Conservation (phyloP, 2,888 invertebrate genomes). For the Heteropelma amictum region DNA sequence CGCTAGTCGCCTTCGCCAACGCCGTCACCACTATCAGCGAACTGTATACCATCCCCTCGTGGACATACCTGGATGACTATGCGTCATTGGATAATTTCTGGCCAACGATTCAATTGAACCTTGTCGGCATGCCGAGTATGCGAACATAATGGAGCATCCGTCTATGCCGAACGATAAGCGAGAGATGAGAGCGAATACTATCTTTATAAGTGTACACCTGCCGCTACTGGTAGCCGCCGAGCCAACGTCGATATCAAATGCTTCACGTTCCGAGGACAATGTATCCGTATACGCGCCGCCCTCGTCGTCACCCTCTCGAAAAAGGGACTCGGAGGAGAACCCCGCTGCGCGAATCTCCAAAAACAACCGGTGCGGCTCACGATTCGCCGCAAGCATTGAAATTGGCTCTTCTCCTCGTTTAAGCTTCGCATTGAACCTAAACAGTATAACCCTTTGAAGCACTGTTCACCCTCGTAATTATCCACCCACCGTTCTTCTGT, state of each 20-base stretch:
- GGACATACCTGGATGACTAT: constrained; percentile 71
- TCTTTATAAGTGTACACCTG: constrained; percentile 30
- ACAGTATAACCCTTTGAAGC: constrained; percentile 41
- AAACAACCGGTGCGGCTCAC: constrained; percentile 36
- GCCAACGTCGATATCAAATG: constrained; percentile 34
- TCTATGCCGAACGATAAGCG: constrained; percentile 73
- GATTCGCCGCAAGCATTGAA: constrained; percentile 37
- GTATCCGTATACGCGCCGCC: neutral
- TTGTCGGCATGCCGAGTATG: constrained; percentile 75
- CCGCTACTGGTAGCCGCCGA: constrained; percentile 29
- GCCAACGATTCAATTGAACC: constrained; percentile 76
- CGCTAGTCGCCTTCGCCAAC: constrained; percentile 33
- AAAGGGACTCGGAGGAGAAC: constrained; percentile 13
- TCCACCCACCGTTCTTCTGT: constrained; percentile 26
- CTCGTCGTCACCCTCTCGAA: neutral
- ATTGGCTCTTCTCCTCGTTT: constrained; percentile 40
- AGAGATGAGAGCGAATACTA: constrained; percentile 33
- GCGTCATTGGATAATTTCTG: constrained; percentile 77
- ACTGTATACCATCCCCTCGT: neutral
- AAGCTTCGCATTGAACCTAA: constrained; percentile 20
- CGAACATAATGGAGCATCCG: constrained; percentile 76
- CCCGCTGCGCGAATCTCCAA: constrained; percentile 22
- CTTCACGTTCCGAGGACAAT: constrained; percentile 23
- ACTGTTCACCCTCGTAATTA: constrained; percentile 37
- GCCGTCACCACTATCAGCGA: constrained; percentile 9